phyloP scores from a whole-genome alignment of 2,888 invertebrate species.

The Cryptops parisi region DNA sequence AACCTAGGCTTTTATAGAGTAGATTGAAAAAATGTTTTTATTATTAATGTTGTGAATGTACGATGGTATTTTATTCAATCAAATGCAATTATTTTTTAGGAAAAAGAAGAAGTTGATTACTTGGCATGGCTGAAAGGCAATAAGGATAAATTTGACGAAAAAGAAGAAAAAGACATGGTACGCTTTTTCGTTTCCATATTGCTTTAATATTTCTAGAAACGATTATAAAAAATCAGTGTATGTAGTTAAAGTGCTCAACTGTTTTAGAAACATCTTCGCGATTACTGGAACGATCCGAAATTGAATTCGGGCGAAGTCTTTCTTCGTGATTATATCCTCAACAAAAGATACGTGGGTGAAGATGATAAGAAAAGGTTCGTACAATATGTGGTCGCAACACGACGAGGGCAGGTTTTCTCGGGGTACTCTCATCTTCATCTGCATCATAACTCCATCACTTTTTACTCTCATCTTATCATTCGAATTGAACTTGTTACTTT shows the following conservation, averaged over 20 bases:
- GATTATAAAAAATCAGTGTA: not conserved
- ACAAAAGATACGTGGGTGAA: constrained; percentile 47
- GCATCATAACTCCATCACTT: no score
- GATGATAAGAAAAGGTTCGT: constrained; percentile 35
- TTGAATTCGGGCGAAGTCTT: constrained; percentile 75
- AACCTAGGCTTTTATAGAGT: no score
- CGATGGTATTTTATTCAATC: not conserved
- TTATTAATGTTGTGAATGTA: not conserved
- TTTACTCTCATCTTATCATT: no score
- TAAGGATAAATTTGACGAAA: constrained; percentile 43
- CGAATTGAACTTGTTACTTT: not conserved
- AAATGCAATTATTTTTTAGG: no score
- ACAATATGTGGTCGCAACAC: no score
- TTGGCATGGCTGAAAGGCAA: constrained; percentile 69
- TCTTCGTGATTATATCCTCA: constrained; percentile 78
- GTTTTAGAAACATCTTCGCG: constrained; percentile 48
- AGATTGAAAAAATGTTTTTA: no score
- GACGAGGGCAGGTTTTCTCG: no score
- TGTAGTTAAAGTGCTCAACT: not conserved
- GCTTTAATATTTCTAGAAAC: no score
- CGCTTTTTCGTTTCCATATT: not conserved
- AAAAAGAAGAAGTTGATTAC: constrained; percentile 42
- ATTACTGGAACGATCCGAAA: constrained; percentile 70
- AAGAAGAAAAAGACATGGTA: constrained; percentile 43
- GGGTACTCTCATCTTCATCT: not conserved